phyloP scores from a whole-genome alignment of 2,797 vertebrate species.

The Rachycentron canadum region DNA sequence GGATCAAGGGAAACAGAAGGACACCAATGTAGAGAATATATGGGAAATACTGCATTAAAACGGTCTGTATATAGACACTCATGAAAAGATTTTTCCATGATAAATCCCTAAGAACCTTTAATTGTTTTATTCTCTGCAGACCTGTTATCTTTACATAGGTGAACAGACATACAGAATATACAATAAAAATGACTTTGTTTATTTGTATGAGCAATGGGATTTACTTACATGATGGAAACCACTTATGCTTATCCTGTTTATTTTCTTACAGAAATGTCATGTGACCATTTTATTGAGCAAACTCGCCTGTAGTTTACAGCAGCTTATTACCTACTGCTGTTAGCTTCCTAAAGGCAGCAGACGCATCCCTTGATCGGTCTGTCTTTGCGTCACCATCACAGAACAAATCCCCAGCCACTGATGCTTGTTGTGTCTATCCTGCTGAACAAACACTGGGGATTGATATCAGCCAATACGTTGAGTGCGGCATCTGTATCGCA shows the following conservation, averaged over 20 bases:
- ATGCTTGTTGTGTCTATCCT: not conserved
- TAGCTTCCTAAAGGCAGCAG: not conserved
- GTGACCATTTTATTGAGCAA: conserved; percentile 6
- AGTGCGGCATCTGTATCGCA: not conserved
- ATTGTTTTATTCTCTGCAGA: conserved; percentile 1
- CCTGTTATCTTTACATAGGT: conserved; percentile 8
- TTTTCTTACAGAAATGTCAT: conserved; percentile 17
- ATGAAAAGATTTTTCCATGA: conserved; percentile 1
- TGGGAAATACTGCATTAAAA: conserved; percentile 7
- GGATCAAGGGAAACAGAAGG: conserved; percentile 34
- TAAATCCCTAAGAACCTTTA: not conserved
- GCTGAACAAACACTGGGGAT: not conserved
- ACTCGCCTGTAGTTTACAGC: not conserved
- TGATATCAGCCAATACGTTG: not conserved
- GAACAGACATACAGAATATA: not conserved
- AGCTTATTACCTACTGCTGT: not conserved
- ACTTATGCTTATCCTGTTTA: conserved; percentile 14
- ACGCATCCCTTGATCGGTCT: conserved; percentile 7
- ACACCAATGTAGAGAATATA: conserved; percentile 14
- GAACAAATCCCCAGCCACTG: conserved; percentile 19
- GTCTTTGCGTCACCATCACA: conserved; percentile 4
- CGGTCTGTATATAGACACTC: not conserved
- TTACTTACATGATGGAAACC: not conserved
- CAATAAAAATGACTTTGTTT: conserved; percentile 10
- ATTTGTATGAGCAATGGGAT: not conserved